Evolutionary conservation across 2,888 invertebrate genomes (phyloP), one percentile per base, ranked within the genome.

Genomic region (Sphinx pinastri): DNA sequence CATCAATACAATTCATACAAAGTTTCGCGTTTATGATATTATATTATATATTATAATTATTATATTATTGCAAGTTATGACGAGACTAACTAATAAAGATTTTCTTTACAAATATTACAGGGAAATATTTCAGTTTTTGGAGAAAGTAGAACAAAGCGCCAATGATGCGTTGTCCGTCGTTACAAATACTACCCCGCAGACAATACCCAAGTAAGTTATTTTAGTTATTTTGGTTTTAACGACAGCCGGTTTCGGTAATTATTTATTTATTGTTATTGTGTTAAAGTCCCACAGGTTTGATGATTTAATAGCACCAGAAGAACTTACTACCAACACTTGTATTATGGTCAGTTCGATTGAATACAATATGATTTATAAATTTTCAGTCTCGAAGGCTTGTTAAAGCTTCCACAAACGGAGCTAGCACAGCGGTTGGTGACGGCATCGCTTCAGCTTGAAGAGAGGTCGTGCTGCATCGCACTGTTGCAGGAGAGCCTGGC

Each of bases 51-150:
- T n/a, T n/a, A n/a, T n/a, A n/a, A n/a, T n/a, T n/a, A n/a, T n/a
- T n/a, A n/a, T n/a, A n/a, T n/a, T n/a, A n/a, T n/a, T n/a, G n/a
- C n/a, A n/a, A n/a, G n/a, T n/a, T n/a, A 38, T 5, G 38, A 38
- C 11, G 31, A 19, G 0, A 25, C 12, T 51, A 11, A 59, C 7
- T 68, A 0, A 25, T 25, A 25, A 25, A 25, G 55, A 14, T 69
- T 70, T 55, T 49, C 52, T 49, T 73, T 70, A n/a, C 5, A 45
- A 47, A 71, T 38, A 38, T 94, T 87, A 69, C 86, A 96, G 96
- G 84, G 95, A 95, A 82, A 95, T 96, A 77, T 94, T 96, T 68
- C 94, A 95, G 69, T 96, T 95, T 84, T 82, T 96, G 73, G 96
- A 96, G 80, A 95, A 96, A 84, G 95, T 96, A 0, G 96, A 96